These are phyloP conservation scores for Epizoanthus illoricatus DNA, from an alignment of 92 coral and sea anemone species.

Conservation along the genomic window DNA sequence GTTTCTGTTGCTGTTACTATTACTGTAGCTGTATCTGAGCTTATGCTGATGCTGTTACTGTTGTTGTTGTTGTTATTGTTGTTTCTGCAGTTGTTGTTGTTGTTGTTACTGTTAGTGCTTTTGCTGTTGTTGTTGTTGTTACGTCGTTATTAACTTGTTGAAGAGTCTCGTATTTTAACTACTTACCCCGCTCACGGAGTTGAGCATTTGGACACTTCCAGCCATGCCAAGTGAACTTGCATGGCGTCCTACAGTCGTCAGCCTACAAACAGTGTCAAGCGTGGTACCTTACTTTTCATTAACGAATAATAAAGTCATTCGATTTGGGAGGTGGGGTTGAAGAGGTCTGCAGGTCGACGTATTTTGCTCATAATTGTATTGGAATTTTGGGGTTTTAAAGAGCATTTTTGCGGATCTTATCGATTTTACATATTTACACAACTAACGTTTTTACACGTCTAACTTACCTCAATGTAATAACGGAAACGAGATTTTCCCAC, in stretches of 20 bases:
- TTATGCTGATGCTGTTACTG: neutral
- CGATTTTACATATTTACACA: neutral
- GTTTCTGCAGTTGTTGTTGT: neutral
- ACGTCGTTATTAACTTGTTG: too few relatives aligned
- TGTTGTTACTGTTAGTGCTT: neutral
- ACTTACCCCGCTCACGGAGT: neutral
- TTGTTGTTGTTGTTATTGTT: neutral
- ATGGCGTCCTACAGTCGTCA: conserved; percentile 5
- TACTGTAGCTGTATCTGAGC: neutral
- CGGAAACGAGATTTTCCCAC: neutral
- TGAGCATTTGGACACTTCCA: neutral
- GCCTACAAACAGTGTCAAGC: neutral
- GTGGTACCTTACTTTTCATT: neutral
- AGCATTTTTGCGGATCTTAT: too few relatives aligned
- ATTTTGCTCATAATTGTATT: too few relatives aligned
- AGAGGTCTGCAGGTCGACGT: too few relatives aligned
- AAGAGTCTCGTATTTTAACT: too few relatives aligned
- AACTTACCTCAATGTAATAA: neutral
- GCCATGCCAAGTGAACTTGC: neutral
- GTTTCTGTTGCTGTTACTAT: neutral
- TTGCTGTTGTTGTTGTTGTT: neutral
- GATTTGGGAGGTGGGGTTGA: neutral
- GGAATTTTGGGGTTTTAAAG: too few relatives aligned
- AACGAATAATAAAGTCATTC: neutral
- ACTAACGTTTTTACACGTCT: neutral